Base-by-base conservation (phyloP, 2,797 vertebrate species). In the Anguilla pacifica region DNA sequence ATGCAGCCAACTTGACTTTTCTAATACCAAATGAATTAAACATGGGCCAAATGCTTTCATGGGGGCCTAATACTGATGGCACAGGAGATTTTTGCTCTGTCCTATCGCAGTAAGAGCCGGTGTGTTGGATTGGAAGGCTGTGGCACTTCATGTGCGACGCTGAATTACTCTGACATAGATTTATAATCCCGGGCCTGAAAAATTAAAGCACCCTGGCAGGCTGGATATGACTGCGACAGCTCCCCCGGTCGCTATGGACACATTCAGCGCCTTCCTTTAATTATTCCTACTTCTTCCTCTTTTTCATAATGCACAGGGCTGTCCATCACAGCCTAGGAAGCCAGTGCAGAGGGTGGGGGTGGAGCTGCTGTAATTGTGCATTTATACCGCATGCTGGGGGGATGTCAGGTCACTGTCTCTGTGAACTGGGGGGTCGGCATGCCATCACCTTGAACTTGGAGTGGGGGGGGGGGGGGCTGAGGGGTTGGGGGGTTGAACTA, bases 101-200 rank as follows among this genome's bases (percentile, higher is more conserved):
- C 17, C 22, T 82, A 49, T 82, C 46, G 0, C 79, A 51, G 79
- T 49, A 51, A 49, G 79, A 49, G 43, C 43, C 9, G 17, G 43
- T 51, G 2, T n/a, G 22, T 81, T 74, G 11, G 15, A 43, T 6
- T n/a, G 64, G 31, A 74, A 17, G 49, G 61, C 49, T 11, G 64
- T 87, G 83, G 84, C 72, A 51, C 81, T 55, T 59, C 86, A 17
- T 35, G 86, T 55, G 31, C 25, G 28, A 39, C 84, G 79, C 35
- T 43, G 70, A 39, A 88, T 88, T 77, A 81, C 53, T 7, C 17
- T 35, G 39, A 84, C 70, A 85, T 55, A 85, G 70, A 61, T 88
- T 88, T 85, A 88, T 88, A 88, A 88, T 88, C 85, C 86, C 59
- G 84, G 61, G 77, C 1, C 74, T 51, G 57, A 53, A 55, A 49